Percentiles rank a stretch among this genome's conserved stretches.
These are phyloP conservation scores for Tetrapedia diversipes DNA, from an alignment of 2,888 invertebrate species.

Conservation along the genomic window DNA sequence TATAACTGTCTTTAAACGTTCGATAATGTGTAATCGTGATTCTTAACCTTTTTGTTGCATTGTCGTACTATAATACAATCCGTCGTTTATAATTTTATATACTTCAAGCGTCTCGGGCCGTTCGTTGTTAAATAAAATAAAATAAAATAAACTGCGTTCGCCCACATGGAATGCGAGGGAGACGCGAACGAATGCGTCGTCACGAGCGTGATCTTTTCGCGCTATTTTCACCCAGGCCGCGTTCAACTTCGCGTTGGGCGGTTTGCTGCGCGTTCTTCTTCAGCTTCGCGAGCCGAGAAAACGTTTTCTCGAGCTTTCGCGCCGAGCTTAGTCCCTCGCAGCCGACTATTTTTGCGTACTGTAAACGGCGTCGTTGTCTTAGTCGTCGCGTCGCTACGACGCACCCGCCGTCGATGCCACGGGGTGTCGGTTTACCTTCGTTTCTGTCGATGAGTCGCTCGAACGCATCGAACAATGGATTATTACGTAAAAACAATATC, in stretches of 20 bases:
- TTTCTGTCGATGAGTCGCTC: conserved; percentile 17
- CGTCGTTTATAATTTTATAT: no score
- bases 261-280: conserved; percentile 9
- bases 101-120: no score
- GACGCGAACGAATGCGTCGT: not conserved
- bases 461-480: conserved; percentile 31
- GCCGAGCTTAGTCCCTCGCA: conserved; percentile 25
- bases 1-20: no score
- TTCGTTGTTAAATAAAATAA: no score
- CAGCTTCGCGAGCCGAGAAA: conserved; percentile 34
- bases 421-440: conserved; percentile 62
- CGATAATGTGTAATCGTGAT: no score
- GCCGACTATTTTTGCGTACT: conserved; percentile 60
- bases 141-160: no score
- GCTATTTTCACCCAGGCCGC: conserved; percentile 59
- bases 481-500: conserved; percentile 36
- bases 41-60: no score
- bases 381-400: not conserved
- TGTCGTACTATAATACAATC: no score
- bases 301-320: conserved; percentile 56
- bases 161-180: conserved; percentile 16
- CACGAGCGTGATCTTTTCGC: conserved; percentile 30
- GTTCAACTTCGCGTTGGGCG: conserved; percentile 3
- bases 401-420: conserved; percentile 8
- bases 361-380: no score